Conservation (phyloP, 1,140 invertebrate genomes). For the Drosophila parvula region DNA sequence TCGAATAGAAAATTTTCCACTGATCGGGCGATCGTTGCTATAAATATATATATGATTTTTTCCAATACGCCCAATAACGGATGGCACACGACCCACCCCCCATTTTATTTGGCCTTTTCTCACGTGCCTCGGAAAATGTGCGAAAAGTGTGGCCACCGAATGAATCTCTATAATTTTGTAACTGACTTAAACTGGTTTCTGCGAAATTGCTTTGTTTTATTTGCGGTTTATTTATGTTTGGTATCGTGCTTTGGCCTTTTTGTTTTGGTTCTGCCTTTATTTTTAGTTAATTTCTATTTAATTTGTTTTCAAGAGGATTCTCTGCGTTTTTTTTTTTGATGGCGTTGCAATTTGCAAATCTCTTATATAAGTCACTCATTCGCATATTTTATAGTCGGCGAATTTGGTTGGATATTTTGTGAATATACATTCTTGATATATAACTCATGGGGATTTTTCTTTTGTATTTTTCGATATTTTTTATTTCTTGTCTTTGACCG, state of each 20-base stretch:
- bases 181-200: constrained; percentile 72
- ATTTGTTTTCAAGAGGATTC: constrained; percentile 32
- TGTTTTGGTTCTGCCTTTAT: constrained; percentile 50
- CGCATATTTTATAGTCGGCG: constrained; percentile 31
- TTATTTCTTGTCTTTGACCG: constrained; percentile 53
- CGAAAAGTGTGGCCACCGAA: constrained; percentile 63
- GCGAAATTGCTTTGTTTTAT: constrained; percentile 14
- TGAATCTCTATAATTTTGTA: constrained; percentile 50
- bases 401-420: constrained; percentile 1
- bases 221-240: constrained; percentile 45
- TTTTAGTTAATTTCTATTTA: constrained; percentile 37
- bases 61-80: constrained; percentile 15
- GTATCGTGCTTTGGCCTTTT: constrained; percentile 33
- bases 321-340: constrained; percentile 12
- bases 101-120: constrained; percentile 20
- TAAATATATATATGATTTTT: constrained; percentile 23
- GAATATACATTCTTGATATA: constrained; percentile 33
- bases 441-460: constrained; percentile 23
- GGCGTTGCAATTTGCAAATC: constrained; percentile 43
- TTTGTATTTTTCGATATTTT: constrained; percentile 15
- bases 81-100: constrained; percentile 50
- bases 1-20: constrained; percentile 44
- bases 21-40: constrained; percentile 28
- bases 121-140: constrained; percentile 59
- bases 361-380: constrained; percentile 20